phyloP scores from a whole-genome alignment of 2,888 invertebrate genomes.

The Apodemia zela region DNA sequence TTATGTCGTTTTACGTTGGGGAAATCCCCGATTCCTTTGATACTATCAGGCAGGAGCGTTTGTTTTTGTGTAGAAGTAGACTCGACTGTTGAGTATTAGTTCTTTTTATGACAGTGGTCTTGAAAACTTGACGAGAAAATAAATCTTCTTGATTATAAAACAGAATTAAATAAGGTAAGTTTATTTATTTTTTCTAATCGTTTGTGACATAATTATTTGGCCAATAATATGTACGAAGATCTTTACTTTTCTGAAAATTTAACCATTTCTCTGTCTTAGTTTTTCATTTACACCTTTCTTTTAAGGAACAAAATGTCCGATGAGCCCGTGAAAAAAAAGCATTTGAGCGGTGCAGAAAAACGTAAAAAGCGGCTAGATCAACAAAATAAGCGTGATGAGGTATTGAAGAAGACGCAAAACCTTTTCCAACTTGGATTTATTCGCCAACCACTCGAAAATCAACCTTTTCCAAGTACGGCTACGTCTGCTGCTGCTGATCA shows the following conservation, averaged over 20 bases:
- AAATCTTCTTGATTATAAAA: constrained; percentile 17
- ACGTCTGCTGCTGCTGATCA: constrained; percentile 17
- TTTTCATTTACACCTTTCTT: constrained; percentile 6
- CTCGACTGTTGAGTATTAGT: constrained; percentile 4
- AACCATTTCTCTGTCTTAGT: neutral
- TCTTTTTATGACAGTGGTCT: constrained; percentile 6
- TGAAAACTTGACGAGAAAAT: constrained; percentile 13
- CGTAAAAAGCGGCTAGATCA: constrained; percentile 17
- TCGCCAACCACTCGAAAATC: constrained; percentile 16
- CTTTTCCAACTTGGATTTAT: constrained; percentile 11
- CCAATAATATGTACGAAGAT: constrained; percentile 14
- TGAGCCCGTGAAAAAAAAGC: constrained; percentile 21
- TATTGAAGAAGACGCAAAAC: constrained; percentile 16
- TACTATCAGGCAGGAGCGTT: constrained; percentile 15
- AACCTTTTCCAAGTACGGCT: constrained; percentile 17
- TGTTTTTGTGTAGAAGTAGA: constrained; percentile 12
- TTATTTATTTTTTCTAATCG: constrained; percentile 1
- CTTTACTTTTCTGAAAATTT: constrained; percentile 1
- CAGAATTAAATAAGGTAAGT: constrained; percentile 18
- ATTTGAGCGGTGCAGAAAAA: constrained; percentile 22
- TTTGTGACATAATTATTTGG: constrained; percentile 15
- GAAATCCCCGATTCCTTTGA: constrained; percentile 10
- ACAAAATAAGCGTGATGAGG: constrained; percentile 14
- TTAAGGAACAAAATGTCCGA: constrained; percentile 21
- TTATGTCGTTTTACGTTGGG: neutral